A percentile compares a stretch with the other conserved stretches of the same genome.
Evolutionary conservation across 2,888 invertebrate genomes (phyloP).

Genomic region (Calameuta pallipes): DNA sequence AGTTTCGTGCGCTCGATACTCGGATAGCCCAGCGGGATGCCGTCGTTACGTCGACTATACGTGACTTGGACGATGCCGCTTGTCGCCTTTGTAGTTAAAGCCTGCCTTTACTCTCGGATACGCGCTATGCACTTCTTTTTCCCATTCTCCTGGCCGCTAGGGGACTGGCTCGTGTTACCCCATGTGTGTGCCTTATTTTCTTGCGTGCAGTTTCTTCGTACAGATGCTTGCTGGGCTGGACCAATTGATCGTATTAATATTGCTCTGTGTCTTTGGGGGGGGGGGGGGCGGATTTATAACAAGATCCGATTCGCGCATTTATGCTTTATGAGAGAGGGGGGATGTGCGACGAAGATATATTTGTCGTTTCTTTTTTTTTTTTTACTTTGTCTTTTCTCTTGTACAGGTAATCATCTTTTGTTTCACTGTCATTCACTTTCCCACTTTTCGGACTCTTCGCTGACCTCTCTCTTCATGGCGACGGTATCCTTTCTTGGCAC

Average conservation of each 20-base stretch:
- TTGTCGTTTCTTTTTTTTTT: no score
- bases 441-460: not conserved
- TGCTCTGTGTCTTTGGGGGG: not conserved
- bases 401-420: not conserved
- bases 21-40: slow-evolving; percentile 8
- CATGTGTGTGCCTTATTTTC: not conserved
- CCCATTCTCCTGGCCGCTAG: not conserved
- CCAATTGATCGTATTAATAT: not conserved
- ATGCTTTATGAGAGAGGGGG: not conserved
- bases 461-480: not conserved
- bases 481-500: not conserved
- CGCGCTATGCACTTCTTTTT: not conserved
- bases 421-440: not conserved
- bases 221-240: not conserved
- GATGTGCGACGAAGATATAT: no score
- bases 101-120: not conserved
- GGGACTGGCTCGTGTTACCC: not conserved
- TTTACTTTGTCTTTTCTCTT: not conserved
- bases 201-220: not conserved
- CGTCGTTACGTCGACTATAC: slow-evolving; percentile 11
- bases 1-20: slow-evolving; percentile 42
- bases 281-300: not conserved
- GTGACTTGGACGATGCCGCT: slow-evolving; percentile 27
- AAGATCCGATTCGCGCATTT: not conserved
- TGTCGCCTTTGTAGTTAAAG: not conserved